Evolutionary conservation across 2,113 vertebrate species (phyloP).

Genomic region (Craseonycteris thonglongyai): DNA sequence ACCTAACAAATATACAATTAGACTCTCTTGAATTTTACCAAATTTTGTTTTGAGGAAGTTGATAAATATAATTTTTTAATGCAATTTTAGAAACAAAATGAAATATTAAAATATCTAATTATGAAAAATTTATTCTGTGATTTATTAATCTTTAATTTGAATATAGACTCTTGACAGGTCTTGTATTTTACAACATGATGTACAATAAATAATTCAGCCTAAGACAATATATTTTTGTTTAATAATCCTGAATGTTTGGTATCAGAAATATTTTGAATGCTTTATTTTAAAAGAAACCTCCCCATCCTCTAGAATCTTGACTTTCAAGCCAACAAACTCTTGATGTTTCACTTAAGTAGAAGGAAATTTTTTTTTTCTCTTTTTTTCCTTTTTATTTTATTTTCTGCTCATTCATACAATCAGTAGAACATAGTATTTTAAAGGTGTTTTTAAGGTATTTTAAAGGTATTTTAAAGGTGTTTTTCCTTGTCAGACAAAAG

Average conservation of each 20-base stretch:
- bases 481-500: background rate
- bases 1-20: background rate
- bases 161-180: background rate
- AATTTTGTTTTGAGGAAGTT: conserved; percentile 4
- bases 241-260: background rate
- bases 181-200: background rate
- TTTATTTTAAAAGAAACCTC: background rate
- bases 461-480: background rate
- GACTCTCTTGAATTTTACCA: background rate
- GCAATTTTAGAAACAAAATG: background rate
- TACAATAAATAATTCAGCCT: background rate
- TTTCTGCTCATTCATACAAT: background rate
- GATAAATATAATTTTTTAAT: background rate
- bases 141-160: background rate
- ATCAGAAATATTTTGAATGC: background rate
- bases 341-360: background rate
- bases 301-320: background rate
- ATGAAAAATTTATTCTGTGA: background rate
- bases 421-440: background rate
- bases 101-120: background rate
- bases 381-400: background rate
- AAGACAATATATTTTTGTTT: background rate
- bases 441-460: no score
- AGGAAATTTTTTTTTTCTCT: background rate
- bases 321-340: background rate